Conservation (phyloP, 1,140 invertebrate species). For the Heliconius hermathena region DNA sequence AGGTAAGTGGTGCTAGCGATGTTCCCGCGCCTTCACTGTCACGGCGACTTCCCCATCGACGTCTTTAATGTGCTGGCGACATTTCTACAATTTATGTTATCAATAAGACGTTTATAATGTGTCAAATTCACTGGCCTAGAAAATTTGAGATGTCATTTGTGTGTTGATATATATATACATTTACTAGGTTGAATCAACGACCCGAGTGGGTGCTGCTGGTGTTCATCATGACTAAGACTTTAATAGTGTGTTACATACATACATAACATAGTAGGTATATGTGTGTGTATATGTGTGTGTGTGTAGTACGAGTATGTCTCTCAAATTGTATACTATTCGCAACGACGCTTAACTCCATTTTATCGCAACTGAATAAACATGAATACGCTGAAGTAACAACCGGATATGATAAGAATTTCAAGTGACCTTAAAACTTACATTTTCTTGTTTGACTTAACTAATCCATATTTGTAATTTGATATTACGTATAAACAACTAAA, state of each 20-base stretch:
- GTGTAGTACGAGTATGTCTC: not conserved
- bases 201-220: not conserved
- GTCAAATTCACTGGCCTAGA: not conserved
- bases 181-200: not conserved
- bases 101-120: not conserved
- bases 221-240: not conserved
- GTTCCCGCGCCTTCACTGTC: constrained; percentile 12
- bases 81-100: constrained; percentile 1
- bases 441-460: constrained; percentile 8
- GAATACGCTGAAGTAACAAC: constrained; percentile 11
- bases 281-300: not conserved
- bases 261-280: not conserved
- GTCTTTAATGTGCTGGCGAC: constrained; percentile 13
- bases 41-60: not conserved
- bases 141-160: not conserved
- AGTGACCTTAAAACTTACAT: constrained; percentile 25
- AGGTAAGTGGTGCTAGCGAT: constrained; percentile 64
- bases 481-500: not conserved
- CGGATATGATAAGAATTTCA: constrained; percentile 22
- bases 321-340: not conserved
- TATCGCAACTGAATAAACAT: constrained; percentile 23
- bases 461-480: not conserved
- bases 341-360: not conserved
- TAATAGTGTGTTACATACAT: not conserved
- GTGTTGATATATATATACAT: not conserved